Evolutionary conservation across 2,888 invertebrate genomes (phyloP).

Genomic region (Nemapogon koenigi): DNA sequence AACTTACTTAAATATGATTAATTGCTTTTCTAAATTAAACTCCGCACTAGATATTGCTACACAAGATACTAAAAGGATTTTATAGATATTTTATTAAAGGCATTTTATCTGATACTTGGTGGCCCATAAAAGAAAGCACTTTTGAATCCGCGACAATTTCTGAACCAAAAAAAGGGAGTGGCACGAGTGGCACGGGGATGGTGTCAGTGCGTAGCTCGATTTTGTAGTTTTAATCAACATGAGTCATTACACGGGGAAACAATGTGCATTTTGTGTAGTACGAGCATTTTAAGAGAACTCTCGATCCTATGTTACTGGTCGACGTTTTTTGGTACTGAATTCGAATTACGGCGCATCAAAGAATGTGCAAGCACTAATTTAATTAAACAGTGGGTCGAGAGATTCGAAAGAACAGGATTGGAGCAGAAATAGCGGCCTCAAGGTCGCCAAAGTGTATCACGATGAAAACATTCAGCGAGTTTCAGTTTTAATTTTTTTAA

Average conservation of each 20-base stretch:
- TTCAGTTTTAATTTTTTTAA: slow-evolving; percentile 3
- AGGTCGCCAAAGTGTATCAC: slow-evolving; percentile 10
- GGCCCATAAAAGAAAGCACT: no score
- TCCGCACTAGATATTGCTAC: no score
- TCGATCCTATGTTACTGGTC: slow-evolving; percentile 3
- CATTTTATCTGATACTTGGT: no score
- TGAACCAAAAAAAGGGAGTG: slow-evolving; percentile 2
- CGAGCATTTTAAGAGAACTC: slow-evolving; percentile 2
- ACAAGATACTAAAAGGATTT: no score
- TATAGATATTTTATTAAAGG: no score
- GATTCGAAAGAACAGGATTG: slow-evolving; percentile 12
- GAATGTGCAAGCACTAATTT: slow-evolving; percentile 11
- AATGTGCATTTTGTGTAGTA: slow-evolving; percentile 5
- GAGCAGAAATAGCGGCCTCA: slow-evolving; percentile 11
- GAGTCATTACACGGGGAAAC: no score
- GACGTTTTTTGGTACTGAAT: slow-evolving; percentile 1
- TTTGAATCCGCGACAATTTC: no score
- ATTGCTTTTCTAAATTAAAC: no score
- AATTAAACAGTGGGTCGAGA: slow-evolving; percentile 10
- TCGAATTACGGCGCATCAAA: slow-evolving; percentile 9
- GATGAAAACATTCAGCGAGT: slow-evolving; percentile 10
- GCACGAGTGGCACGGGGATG: slow-evolving; percentile 1
- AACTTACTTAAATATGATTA: no score
- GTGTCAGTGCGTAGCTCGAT: no score
- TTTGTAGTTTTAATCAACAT: no score